Evolutionary conservation across 2,888 invertebrate species (phyloP), one percentile per base, ranked within the genome.

Genomic region (Phrixothrix hirtus): DNA sequence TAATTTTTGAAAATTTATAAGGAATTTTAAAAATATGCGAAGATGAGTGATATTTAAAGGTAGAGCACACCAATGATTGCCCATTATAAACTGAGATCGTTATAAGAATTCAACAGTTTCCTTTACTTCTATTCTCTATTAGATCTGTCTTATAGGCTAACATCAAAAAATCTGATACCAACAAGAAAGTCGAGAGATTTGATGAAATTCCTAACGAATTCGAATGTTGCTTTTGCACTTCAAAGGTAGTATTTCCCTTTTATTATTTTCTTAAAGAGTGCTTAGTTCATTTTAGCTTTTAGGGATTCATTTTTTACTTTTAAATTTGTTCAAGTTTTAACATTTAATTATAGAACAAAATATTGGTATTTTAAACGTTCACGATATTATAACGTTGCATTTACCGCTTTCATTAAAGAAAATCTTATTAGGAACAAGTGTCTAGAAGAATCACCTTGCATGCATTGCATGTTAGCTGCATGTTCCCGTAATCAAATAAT

Each of bases 181-280:
- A 75, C 75, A 79, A 78, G 76, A 80, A 78, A 77, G 73, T 77
- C 76, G 76, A 76, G 65, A 74, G 72, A 84, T 81, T 87, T 80
- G 90, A 91, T 82, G 92, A 92, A 83, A 84, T 91, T 79, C 92
- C 92, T 81, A 92, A 89, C 83, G 92, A 92, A 83, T 91, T 92
- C 86, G 93, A 93, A 85, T 93, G 93, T 89, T 93, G 92, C 87
- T 93, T 92, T 89, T 93, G 92, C 87, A 91, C 90, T 80, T 87
- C 90, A 78, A 92, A 92, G 92, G 92, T 92, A 89, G 78, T 79
- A 78, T 54, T 48, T 32, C 35, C 48, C 44, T 31, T 54, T 47
- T 44, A 43, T 42, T 52, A 52, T 32, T 39, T 45, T 52, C 32
- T 41, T 52, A 45, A 35, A 17, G 30, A 39, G 15, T 46, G 52